A percentile compares a stretch with the other conserved stretches of the same genome.
These are phyloP conservation scores for Caradrina clavipalpis DNA, from an alignment of 2,888 invertebrate species.

Conservation along the genomic window DNA sequence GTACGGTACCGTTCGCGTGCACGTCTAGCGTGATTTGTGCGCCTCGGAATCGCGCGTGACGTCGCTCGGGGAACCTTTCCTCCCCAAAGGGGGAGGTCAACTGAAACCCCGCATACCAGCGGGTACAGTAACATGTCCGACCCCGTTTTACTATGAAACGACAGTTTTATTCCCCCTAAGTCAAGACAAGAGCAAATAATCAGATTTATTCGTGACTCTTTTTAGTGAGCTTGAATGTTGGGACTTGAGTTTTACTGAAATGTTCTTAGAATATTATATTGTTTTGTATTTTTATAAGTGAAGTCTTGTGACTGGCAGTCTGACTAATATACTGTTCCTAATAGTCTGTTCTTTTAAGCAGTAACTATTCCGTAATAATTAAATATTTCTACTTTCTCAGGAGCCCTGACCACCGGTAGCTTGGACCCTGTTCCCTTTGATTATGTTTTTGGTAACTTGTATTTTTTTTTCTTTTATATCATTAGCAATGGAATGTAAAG, in stretches of 20 bases:
- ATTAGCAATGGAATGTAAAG: too few relatives aligned
- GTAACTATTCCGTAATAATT: too few relatives aligned
- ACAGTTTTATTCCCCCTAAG: constrained; percentile 84
- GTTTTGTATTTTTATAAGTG: too few relatives aligned
- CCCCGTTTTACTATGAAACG: constrained; percentile 86
- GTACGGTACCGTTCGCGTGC: constrained; percentile 81
- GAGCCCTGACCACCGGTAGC: too few relatives aligned
- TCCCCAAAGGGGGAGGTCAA: constrained; percentile 77
- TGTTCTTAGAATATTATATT: too few relatives aligned
- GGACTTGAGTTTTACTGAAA: constrained; percentile 9
- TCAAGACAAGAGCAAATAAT: constrained; percentile 77
- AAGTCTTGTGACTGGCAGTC: too few relatives aligned
- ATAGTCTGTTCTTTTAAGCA: too few relatives aligned
- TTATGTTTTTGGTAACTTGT: background rate
- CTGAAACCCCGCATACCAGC: constrained; percentile 83
- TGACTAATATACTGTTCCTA: too few relatives aligned
- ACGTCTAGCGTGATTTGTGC: constrained; percentile 88
- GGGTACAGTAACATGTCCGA: constrained; percentile 86
- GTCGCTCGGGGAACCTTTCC: constrained; percentile 82
- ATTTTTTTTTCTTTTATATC: background rate
- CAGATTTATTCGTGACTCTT: constrained; percentile 70
- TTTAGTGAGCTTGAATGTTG: constrained; percentile 55
- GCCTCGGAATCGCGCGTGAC: constrained; percentile 86
- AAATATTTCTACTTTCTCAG: background rate
- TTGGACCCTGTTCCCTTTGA: too few relatives aligned